A percentile compares a stretch with the other conserved stretches of the same genome.
Conservation (phyloP, 1,140 invertebrate genomes). For the Macrosteles quadrilineatus region DNA sequence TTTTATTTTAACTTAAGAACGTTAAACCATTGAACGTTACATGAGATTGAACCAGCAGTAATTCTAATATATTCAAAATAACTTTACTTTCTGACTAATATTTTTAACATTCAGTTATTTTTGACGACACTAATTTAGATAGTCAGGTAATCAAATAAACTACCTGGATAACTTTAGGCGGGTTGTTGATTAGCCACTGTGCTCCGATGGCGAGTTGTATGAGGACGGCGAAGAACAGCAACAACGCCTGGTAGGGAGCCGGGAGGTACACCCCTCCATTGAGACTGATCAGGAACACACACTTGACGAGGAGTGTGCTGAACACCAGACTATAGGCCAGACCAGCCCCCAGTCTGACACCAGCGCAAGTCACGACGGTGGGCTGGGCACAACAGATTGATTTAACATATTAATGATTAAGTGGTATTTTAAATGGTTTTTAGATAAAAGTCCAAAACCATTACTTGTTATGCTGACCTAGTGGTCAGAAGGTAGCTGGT, state of each 20-base stretch:
- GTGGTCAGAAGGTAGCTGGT: no score
- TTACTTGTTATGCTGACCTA: no score
- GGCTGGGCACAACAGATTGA: slow-evolving; percentile 82
- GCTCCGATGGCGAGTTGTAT: slow-evolving; percentile 87
- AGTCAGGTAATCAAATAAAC: not conserved
- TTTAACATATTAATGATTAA: no score
- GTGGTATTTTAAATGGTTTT: no score
- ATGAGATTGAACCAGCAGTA: no score
- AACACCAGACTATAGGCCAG: slow-evolving; percentile 88
- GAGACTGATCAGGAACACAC: slow-evolving; percentile 88
- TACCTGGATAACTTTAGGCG: slow-evolving; percentile 60
- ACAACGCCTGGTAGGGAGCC: slow-evolving; percentile 81
- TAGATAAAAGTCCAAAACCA: no score
- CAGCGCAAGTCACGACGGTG: slow-evolving; percentile 48
- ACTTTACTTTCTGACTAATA: not conserved
- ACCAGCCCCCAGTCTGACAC: slow-evolving; percentile 75
- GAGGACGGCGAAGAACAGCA: slow-evolving; percentile 86
- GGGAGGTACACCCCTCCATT: slow-evolving; percentile 92
- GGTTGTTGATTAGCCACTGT: slow-evolving; percentile 80
- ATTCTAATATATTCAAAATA: no score
- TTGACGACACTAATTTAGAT: not conserved
- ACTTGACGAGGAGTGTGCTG: slow-evolving; percentile 89
- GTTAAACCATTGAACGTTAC: no score
- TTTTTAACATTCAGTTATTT: not conserved
- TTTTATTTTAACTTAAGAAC: no score